Conservation (phyloP, 2,113 vertebrate genomes). For the Saccopteryx leptura region DNA sequence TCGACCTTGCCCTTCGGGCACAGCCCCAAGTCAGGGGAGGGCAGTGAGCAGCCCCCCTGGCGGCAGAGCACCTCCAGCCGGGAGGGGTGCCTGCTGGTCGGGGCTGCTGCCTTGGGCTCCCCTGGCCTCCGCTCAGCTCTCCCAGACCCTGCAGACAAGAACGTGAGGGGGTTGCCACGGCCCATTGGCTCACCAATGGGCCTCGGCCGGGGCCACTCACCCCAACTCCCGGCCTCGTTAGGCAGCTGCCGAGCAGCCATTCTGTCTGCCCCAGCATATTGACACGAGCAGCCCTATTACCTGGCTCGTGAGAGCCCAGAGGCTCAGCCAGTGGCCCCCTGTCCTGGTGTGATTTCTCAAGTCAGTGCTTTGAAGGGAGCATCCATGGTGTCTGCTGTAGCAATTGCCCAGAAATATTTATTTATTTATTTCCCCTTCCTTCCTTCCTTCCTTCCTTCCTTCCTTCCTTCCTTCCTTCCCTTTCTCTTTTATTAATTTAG, state of each 20-base stretch:
- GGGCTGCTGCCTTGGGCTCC: not conserved
- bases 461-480: too few species aligned
- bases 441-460: too few species aligned
- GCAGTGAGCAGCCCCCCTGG: fast-evolving
- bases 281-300: not conserved
- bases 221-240: not conserved
- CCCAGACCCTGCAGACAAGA: not conserved
- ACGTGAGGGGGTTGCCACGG: fast-evolving
- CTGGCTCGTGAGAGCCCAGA: not conserved
- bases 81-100: not conserved
- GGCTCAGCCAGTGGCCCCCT: fast-evolving
- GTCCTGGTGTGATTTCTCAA: fast-evolving
- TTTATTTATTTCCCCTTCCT: too few species aligned
- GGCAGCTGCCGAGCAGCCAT: not conserved
- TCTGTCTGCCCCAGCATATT: not conserved
- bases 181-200: not conserved
- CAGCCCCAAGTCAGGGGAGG: not conserved
- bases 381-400: fast-evolving
- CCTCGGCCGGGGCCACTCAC: not conserved
- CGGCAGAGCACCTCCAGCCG: not conserved
- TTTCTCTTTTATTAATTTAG: too few species aligned
- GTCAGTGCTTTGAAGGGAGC: not conserved
- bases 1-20: not conserved
- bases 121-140: not conserved
- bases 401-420: fast-evolving